Conservation (phyloP, 2,113 vertebrate genomes). For the Alaudala cheleensis region DNA sequence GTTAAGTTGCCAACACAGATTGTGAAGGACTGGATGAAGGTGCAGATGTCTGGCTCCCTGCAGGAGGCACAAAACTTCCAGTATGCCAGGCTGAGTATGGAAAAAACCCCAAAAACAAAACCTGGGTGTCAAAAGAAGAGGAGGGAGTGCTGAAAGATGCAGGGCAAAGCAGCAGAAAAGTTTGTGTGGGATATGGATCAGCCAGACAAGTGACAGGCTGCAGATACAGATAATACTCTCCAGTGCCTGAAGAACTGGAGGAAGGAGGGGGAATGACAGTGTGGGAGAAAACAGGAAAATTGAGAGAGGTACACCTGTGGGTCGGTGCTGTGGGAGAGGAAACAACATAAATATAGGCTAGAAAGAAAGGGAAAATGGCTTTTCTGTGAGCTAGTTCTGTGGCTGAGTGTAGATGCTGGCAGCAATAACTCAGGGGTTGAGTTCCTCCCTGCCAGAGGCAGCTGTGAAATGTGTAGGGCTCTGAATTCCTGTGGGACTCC, state of each 20-base stretch:
- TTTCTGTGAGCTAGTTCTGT: neutral
- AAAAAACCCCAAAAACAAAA: neutral
- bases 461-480: neutral
- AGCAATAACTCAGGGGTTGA: neutral
- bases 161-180: neutral
- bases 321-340: neutral
- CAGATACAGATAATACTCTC: neutral
- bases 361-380: neutral
- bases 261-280: neutral
- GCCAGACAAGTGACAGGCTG: neutral
- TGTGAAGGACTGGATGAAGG: neutral
- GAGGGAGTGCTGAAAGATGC: constrained; percentile 22
- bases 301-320: neutral
- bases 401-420: neutral
- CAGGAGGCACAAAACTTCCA: constrained; percentile 9
- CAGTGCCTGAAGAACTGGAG: neutral
- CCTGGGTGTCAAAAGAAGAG: constrained; percentile 1
- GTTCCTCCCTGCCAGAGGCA: neutral
- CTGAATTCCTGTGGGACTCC: neutral
- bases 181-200: neutral
- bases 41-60: neutral
- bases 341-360: neutral
- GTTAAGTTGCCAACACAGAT: neutral
- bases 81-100: neutral
- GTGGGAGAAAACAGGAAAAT: neutral